Percentiles rank a stretch among this genome's conserved stretches.
Conservation (phyloP, 2,797 vertebrate genomes). For the Luscinia megarhynchos region DNA sequence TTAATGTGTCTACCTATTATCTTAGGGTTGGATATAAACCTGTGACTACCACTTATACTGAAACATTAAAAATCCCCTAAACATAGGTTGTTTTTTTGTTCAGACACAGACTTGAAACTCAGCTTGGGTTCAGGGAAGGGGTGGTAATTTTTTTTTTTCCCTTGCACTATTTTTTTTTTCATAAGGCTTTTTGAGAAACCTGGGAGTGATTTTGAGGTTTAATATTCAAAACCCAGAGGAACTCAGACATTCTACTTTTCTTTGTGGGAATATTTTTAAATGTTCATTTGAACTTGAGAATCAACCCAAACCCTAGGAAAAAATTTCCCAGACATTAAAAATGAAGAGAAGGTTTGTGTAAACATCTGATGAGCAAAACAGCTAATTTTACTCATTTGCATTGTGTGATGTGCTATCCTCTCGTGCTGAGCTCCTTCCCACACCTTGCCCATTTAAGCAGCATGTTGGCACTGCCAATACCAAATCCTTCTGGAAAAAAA, state of each 20-base stretch:
- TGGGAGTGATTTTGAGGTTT: background rate
- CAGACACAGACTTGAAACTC: background rate
- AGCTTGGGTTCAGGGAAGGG: background rate
- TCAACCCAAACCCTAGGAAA: background rate
- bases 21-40: background rate
- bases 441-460: background rate
- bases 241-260: background rate
- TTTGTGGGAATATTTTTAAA: background rate
- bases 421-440: background rate
- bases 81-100: background rate
- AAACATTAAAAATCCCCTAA: background rate
- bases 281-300: background rate
- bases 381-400: background rate
- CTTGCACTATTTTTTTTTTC: accelerated
- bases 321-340: background rate
- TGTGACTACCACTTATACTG: background rate
- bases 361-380: background rate
- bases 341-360: background rate
- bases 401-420: background rate
- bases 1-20: background rate
- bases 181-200: background rate
- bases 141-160: accelerated
- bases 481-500: background rate
- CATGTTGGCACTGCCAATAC: accelerated
- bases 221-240: background rate